Conservation (phyloP, 2,797 vertebrate genomes). For the Pseudotriccus pelzelni region DNA sequence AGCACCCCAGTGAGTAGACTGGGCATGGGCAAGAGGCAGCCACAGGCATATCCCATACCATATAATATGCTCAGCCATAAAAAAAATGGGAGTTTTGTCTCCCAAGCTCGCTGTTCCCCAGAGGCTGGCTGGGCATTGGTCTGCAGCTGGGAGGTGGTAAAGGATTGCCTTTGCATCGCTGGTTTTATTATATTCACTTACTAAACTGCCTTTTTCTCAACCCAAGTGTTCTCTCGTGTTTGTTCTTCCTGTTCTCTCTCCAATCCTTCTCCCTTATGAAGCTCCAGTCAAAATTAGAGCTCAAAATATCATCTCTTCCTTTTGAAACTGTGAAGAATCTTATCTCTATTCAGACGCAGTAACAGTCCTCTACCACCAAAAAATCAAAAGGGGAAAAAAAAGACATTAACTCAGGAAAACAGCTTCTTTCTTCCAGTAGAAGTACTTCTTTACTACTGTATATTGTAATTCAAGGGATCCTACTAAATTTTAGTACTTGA, state of each 20-base stretch:
- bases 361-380: background rate
- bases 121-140: background rate
- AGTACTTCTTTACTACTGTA: background rate
- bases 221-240: background rate
- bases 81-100: background rate
- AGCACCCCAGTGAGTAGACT: background rate
- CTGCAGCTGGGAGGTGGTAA: background rate
- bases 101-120: background rate
- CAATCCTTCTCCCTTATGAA: background rate
- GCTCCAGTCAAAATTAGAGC: background rate
- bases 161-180: background rate
- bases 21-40: background rate
- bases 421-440: background rate
- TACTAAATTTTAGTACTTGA: background rate
- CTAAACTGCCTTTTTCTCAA: background rate
- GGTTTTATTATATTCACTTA: background rate
- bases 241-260: background rate
- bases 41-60: background rate
- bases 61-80: background rate
- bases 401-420: background rate
- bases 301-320: background rate
- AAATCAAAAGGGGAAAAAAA: background rate
- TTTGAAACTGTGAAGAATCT: background rate
- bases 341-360: background rate
- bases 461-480: background rate